A percentile compares a stretch with the other conserved stretches of the same genome.
Conservation (phyloP, 2,888 invertebrate species). For the Apamea epomidion region DNA sequence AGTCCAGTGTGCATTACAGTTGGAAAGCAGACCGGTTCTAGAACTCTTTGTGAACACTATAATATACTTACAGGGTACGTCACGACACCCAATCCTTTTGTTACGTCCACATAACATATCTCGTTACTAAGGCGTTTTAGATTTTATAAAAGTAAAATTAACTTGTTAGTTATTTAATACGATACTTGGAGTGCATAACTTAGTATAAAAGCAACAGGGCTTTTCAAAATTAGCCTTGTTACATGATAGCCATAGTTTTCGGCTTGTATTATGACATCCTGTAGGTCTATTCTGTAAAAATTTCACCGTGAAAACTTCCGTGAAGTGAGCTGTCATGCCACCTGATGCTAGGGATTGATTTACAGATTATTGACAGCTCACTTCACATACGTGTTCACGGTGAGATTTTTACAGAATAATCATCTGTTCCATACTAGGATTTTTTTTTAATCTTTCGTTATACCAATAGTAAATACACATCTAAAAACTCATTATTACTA, state of each 20-base stretch:
- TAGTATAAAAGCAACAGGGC: not conserved
- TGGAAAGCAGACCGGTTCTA: constrained; percentile 48
- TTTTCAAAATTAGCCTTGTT: not conserved
- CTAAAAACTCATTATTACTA: not conserved
- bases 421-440: too few relatives aligned
- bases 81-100: constrained; percentile 49
- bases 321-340: not conserved
- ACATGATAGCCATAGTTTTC: not conserved
- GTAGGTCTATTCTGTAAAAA: not conserved
- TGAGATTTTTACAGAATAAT: too few relatives aligned
- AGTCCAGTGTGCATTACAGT: not conserved
- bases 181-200: not conserved
- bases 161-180: not conserved
- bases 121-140: constrained; percentile 19
- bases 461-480: not conserved
- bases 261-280: not conserved
- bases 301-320: not conserved
- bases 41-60: constrained; percentile 27
- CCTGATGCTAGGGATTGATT: too few relatives aligned
- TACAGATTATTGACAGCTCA: too few relatives aligned
- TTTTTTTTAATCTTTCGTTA: not conserved
- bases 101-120: constrained; percentile 22
- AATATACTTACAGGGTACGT: not conserved
- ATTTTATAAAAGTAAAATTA: constrained; percentile 5
- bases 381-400: too few relatives aligned